Conservation (phyloP, 2,888 invertebrate genomes). For the Laspeyria flexula region DNA sequence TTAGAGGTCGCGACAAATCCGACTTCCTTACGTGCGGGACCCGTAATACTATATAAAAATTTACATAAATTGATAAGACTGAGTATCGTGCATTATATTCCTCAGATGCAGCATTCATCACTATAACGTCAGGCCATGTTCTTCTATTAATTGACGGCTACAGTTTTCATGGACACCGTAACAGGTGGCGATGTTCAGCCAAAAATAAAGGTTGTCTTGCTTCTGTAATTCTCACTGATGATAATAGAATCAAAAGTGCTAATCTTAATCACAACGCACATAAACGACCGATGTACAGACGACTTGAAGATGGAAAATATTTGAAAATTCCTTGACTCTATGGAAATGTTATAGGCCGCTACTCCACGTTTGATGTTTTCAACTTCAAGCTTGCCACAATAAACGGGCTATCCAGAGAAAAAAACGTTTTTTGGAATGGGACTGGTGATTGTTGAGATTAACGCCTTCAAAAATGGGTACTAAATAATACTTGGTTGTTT, state of each 20-base stretch:
- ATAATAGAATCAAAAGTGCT: too few species aligned
- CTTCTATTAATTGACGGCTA: constrained; percentile 49
- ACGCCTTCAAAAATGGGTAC: too few species aligned
- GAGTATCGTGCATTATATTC: neutral
- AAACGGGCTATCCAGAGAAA: too few species aligned
- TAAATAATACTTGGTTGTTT: too few species aligned
- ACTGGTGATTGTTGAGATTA: too few species aligned
- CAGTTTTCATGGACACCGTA: constrained; percentile 41
- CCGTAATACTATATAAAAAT: neutral
- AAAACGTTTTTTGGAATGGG: too few species aligned
- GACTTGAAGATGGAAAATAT: constrained; percentile 11
- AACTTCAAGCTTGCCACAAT: too few species aligned
- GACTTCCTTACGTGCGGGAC: too few species aligned
- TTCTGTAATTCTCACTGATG: constrained; percentile 22
- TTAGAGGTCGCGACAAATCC: too few species aligned
- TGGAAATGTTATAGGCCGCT: too few species aligned
- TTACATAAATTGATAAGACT: neutral
- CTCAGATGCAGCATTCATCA: constrained; percentile 29
- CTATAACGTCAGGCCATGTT: constrained; percentile 33
- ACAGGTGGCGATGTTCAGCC: constrained; percentile 34
- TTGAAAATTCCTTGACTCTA: too few species aligned
- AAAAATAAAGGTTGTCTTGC: constrained; percentile 29
- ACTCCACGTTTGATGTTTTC: too few species aligned
- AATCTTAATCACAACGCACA: constrained; percentile 28
- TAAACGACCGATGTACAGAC: constrained; percentile 14